phyloP scores from a whole-genome alignment of 35 echinoderm and acorn worm species.

The Diadema setosum region DNA sequence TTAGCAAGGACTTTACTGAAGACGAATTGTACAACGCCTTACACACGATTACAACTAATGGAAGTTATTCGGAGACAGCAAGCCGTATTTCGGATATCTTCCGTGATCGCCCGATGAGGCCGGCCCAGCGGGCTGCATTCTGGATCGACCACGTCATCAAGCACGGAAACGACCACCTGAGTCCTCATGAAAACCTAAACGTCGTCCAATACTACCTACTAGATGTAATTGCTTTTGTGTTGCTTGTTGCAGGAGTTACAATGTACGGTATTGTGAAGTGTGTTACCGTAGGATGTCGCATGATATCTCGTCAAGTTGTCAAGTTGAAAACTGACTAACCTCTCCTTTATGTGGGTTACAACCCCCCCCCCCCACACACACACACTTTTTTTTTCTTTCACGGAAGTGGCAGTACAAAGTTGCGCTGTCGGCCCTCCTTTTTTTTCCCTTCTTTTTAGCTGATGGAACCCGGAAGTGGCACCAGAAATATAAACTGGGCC shows the following conservation, averaged over 20 bases:
- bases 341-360: too few species aligned
- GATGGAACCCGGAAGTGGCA: too few species aligned
- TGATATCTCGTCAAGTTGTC: neutral
- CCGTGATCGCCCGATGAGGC: conserved; percentile 39
- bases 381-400: too few species aligned
- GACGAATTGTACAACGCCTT: neutral
- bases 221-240: conserved; percentile 20
- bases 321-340: neutral
- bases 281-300: neutral
- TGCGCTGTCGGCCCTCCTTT: too few species aligned
- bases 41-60: neutral
- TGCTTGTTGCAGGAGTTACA: neutral
- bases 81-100: neutral
- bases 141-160: conserved; percentile 54
- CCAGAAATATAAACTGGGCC: too few species aligned
- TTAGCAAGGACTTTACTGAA: neutral
- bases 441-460: too few species aligned
- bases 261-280: neutral
- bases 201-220: conserved; percentile 4
- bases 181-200: neutral
- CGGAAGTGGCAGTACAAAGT: too few species aligned
- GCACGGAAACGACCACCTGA: neutral
- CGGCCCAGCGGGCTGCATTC: conserved; percentile 8
- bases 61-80: neutral
- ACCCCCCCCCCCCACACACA: too few species aligned